Evolutionary conservation across 2,797 vertebrate species (phyloP).

Genomic region (Anas bahamensis): DNA sequence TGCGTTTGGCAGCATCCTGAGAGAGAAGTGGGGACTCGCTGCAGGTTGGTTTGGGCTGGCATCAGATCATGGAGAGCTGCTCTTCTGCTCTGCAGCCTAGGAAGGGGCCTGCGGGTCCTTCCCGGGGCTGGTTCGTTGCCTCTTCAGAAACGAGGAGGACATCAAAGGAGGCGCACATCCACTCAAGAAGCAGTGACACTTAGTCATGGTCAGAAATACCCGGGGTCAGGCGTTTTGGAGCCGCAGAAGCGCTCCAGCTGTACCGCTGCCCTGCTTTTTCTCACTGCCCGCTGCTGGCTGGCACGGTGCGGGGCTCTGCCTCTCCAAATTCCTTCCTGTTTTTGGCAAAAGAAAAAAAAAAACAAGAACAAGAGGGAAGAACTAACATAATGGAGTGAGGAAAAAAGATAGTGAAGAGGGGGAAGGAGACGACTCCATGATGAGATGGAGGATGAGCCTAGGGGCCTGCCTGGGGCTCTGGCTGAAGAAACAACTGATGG

Average conservation of each 20-base stretch:
- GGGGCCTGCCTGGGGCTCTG: neutral
- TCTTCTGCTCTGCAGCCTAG: neutral
- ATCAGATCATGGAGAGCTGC: neutral
- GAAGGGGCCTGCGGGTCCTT: neutral
- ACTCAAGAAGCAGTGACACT: neutral
- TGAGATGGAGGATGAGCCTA: neutral
- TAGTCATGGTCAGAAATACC: neutral
- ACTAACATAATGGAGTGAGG: neutral
- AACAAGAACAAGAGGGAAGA: neutral
- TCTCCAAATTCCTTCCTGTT: neutral
- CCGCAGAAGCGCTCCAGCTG: neutral
- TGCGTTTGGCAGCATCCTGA: neutral
- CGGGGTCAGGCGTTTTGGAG: neutral
- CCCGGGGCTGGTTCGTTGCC: neutral
- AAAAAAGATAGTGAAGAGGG: neutral
- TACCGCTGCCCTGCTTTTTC: neutral
- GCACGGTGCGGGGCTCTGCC: accelerated
- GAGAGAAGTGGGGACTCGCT: neutral
- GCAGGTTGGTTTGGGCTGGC: neutral
- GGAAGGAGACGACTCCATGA: neutral
- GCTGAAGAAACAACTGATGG: neutral
- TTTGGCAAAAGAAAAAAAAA: neutral
- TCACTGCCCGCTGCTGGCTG: neutral
- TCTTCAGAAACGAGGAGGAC: neutral
- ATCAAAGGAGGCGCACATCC: neutral